phyloP scores from a whole-genome alignment of 2,888 invertebrate species.

The Chrysotoxum bicinctum region DNA sequence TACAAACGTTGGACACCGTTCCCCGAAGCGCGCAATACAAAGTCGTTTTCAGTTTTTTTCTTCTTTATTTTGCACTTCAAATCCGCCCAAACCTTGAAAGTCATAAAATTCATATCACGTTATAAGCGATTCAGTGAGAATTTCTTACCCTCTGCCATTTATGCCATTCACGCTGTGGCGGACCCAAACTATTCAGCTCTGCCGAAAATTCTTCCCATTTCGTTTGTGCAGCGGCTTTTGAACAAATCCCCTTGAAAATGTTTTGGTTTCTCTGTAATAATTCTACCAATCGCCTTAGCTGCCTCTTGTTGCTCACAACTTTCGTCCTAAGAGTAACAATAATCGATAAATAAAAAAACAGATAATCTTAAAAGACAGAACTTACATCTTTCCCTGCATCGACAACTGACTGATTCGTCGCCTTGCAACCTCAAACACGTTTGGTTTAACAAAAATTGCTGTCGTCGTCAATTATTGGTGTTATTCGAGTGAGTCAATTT shows the following conservation, averaged over 20 bases:
- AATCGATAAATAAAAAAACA: too few species aligned
- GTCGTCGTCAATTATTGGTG: too few species aligned
- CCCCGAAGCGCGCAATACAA: too few species aligned
- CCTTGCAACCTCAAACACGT: not conserved
- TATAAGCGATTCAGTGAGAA: not conserved
- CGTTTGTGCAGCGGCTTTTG: not conserved
- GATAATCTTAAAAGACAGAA: not conserved
- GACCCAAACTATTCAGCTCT: not conserved
- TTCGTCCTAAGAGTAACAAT: not conserved
- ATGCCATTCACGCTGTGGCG: not conserved
- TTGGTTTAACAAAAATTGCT: too few species aligned
- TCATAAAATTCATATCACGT: not conserved
- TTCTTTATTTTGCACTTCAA: slow-evolving; percentile 17
- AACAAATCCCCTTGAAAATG: not conserved
- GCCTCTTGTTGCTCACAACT: slow-evolving; percentile 1
- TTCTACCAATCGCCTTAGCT: not conserved
- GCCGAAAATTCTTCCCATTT: not conserved
- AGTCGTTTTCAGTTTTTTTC: slow-evolving; percentile 8
- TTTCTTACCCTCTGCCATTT: slow-evolving; percentile 9
- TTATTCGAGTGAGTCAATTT: not conserved
- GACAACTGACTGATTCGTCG: not conserved
- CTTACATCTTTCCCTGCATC: not conserved
- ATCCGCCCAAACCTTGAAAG: slow-evolving; percentile 11
- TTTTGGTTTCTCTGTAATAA: not conserved
- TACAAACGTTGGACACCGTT: not conserved